phyloP scores from a whole-genome alignment of 2,113 vertebrate genomes.

The Microcebus ravelobensis region DNA sequence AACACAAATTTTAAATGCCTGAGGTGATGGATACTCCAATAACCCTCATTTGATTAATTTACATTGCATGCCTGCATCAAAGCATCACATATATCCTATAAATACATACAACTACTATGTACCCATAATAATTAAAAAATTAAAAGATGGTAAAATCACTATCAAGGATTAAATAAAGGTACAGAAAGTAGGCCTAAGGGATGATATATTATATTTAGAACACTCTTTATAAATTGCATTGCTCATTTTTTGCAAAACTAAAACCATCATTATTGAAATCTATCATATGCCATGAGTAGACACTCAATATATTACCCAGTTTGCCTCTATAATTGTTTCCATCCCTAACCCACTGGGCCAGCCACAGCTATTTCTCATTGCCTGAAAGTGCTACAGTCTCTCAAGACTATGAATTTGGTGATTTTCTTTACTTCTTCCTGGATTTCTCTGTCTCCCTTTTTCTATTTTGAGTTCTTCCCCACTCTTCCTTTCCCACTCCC shows the following conservation, averaged over 20 bases:
- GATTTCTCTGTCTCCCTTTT: not conserved
- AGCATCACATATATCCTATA: no score
- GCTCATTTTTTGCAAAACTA: not conserved
- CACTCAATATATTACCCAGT: not conserved
- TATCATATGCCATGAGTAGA: not conserved
- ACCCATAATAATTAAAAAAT: no score
- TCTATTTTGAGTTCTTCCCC: not conserved
- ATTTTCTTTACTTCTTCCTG: not conserved
- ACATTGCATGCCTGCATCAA: no score
- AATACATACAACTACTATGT: no score
- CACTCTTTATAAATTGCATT: not conserved
- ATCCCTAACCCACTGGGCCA: rapidly evolving
- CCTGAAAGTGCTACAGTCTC: not conserved
- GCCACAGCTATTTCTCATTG: not conserved
- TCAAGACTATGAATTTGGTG: not conserved
- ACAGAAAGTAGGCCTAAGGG: rapidly evolving
- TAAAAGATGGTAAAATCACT: not conserved
- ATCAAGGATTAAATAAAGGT: not conserved
- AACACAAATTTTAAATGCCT: no score
- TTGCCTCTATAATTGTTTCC: not conserved
- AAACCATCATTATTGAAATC: not conserved
- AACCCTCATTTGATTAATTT: no score
- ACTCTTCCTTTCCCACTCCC: rapidly evolving
- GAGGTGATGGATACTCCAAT: no score
- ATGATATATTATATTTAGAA: not conserved